Evolutionary conservation across 1,140 invertebrate genomes (phyloP), one percentile per base, ranked within the genome.

Genomic region (Drosophila baimaii): DNA sequence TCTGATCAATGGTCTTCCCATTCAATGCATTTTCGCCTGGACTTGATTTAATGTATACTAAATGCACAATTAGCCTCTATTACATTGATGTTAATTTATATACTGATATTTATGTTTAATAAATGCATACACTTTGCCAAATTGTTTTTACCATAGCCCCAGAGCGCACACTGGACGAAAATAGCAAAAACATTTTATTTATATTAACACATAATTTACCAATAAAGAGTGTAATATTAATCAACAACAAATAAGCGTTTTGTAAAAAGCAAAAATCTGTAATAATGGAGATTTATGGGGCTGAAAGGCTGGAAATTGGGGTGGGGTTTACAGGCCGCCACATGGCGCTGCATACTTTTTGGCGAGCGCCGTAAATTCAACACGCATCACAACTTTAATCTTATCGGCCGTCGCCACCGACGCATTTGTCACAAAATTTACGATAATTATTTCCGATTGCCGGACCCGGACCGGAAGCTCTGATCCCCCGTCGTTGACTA

Each of bases 201-300:
- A 82, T 82, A 82, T 86, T 86, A 86, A 81, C 78, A 79, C 73
- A 69, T 81, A 84, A 81, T 81, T 85, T 80, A 83, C 47, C 65
- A 70, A 77, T 85, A 66, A 75, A 75, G 65, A 62, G 37, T 77
- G 72, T 80, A 85, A 77, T 61, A 71, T 58, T 73, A 73, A 73
- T 73, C 56, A 79, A 70, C 39, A 49, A 76, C 27, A 56, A 70
- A 68, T 31, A 73, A 77, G 62, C 55, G 49, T 49, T 46, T 46
- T 77, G 65, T 74, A 49, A 72, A 82, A 66, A 35, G 0, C 21
- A 64, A 77, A 77, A 43, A 46, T 39, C 2, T 39, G 37, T 44
- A 75, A 51, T 62, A 19, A 47, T 64, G 23, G 27, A 54, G 55
- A 75, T 77, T 76, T 58, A 77, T 68, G 41, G 15, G 5, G 10